These are phyloP conservation scores for Leucopsar rothschildi DNA, from an alignment of 2,113 vertebrate genomes.

Conservation along the genomic window DNA sequence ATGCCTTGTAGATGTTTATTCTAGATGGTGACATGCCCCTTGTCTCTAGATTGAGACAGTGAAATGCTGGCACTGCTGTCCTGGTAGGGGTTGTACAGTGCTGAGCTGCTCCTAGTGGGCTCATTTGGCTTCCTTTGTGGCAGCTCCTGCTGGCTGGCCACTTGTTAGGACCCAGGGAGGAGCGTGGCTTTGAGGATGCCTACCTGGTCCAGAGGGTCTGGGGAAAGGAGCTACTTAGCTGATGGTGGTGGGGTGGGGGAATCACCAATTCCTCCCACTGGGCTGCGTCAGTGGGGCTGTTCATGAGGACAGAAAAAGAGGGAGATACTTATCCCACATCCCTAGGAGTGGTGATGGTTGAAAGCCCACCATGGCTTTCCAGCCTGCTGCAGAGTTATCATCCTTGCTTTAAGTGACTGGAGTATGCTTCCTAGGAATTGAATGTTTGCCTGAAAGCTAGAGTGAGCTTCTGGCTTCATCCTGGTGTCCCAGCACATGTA, in stretches of 20 bases:
- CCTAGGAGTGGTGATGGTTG: neutral
- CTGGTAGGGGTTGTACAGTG: neutral
- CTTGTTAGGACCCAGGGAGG: neutral
- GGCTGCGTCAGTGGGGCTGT: neutral
- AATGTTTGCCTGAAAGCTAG: neutral
- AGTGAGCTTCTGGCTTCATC: neutral
- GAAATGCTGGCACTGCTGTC: neutral
- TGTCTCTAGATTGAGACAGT: neutral
- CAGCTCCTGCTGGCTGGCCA: neutral
- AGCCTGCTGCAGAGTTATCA: neutral
- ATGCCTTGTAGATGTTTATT: neutral
- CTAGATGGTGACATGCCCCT: fast-evolving
- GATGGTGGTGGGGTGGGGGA: neutral
- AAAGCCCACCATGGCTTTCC: neutral
- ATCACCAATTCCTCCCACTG: neutral
- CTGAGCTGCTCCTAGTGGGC: neutral
- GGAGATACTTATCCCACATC: neutral
- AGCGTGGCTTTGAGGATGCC: fast-evolving
- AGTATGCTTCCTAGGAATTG: neutral
- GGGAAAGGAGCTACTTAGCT: neutral
- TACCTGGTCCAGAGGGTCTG: neutral
- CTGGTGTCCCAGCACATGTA: neutral
- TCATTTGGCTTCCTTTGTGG: neutral
- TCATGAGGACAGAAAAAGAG: neutral
- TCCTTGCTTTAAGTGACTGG: neutral